Evolutionary conservation across 2,113 vertebrate genomes (phyloP), one percentile per base, ranked within the genome.

Genomic region (Tilapia sparmanii): DNA sequence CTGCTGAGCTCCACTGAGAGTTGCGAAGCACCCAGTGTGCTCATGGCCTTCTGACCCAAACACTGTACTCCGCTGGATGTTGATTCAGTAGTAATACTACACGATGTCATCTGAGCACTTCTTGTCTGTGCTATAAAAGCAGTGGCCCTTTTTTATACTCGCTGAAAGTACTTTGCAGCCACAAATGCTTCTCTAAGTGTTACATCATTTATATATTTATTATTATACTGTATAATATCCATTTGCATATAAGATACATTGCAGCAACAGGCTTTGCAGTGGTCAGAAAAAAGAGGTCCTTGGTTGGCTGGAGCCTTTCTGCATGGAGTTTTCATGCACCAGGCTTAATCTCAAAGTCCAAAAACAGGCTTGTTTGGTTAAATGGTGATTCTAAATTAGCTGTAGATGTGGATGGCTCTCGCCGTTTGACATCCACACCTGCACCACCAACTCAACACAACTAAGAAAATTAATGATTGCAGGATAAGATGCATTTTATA

Each of bases 11-110:
- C 84, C 83, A n/a, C 54, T 45, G 88, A 89, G 87, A 86, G 89
- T 53, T 89, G 84, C 71, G 38, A 29, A 59, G 50, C 76, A 40
- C 71, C 40, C 83, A 73, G 61, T 73, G 35, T 31, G 57, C 81
- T 87, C 40, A 18, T 80, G 83, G 42, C 86, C 85, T 89, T 81
- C 84, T 90, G 84, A 93, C 85, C 82, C n/a, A 9, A 47, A 61
- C 54, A 38, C 85, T 86, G 83, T 87, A 33, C 40, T 85, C 71
- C 38, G 53, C 89, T 87, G 86, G 52, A 83, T 86, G 85, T 76
- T 86, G 66, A 50, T 88, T 86, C 82, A 83, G 84, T 86, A 89
- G 54, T 81, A 61, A 85, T 63, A 53, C 79, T 87, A 38, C 57
- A 87, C 52, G 12, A 80, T 84, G 82, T 82, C 83, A 87, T 86